Conservation (phyloP, 1,140 invertebrate species). For the Brachionus koreanus region DNA sequence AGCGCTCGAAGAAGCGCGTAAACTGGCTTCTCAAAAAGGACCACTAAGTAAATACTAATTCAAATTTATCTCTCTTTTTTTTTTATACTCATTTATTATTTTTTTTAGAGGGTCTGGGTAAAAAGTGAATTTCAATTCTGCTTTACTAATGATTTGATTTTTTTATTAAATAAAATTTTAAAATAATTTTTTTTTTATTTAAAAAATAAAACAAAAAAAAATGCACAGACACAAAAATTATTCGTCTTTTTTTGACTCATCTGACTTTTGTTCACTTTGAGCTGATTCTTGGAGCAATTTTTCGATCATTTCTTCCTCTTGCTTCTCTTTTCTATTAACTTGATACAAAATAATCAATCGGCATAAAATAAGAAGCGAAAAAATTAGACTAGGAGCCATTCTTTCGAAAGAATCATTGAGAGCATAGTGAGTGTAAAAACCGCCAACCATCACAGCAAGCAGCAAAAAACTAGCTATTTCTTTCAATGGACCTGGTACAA, state of each 20-base stretch:
- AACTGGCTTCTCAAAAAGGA: slow-evolving; percentile 44
- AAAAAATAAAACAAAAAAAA: neutral
- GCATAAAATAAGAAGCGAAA: slow-evolving; percentile 89
- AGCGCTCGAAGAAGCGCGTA: slow-evolving; percentile 28
- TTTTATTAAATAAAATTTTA: neutral
- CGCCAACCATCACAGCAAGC: slow-evolving; percentile 75
- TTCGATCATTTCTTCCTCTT: neutral
- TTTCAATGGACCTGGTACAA: slow-evolving; percentile 66
- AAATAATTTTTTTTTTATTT: neutral
- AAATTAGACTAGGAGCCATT: slow-evolving; percentile 84
- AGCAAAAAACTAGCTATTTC: slow-evolving; percentile 78
- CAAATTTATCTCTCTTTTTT: neutral
- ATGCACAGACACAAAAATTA: neutral
- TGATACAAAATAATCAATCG: slow-evolving; percentile 76
- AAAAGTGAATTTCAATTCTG: neutral
- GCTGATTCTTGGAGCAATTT: neutral
- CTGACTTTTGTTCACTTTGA: neutral
- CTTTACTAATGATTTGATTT: neutral
- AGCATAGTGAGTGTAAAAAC: slow-evolving; percentile 85
- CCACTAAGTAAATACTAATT: slow-evolving; percentile 9
- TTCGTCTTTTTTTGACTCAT: neutral
- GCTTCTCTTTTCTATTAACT: slow-evolving; percentile 48
- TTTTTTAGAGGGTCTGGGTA: neutral
- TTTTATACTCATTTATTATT: neutral
- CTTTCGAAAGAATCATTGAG: slow-evolving; percentile 86